Evolutionary conservation across 2,888 invertebrate species (phyloP), one percentile per base, ranked within the genome.

Genomic region (Xestia c-nigrum): DNA sequence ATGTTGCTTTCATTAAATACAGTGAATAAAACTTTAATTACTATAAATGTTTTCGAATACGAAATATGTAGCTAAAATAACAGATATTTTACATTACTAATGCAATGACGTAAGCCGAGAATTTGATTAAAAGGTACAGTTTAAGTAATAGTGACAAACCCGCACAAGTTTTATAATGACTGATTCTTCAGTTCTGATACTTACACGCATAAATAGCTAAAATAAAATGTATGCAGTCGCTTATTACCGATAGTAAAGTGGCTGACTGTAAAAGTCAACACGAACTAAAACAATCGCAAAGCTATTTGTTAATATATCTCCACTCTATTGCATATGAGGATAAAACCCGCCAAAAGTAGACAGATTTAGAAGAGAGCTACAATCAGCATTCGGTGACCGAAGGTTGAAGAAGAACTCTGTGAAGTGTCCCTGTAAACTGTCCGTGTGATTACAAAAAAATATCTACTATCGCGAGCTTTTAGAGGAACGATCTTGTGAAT

Each of bases 11-110:
- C 43, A 84, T 57, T 46, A 66, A 69, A 46, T 74, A 72, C 38
- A 69, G 43, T 74, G 31, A 71, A 55, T 66, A 57, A 66, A 75
- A 69, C 61, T 61, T 68, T 75, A 69, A 59, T n/a, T 65, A 4
- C 47, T 80, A 68, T 43, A 59, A 74, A 67, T 72, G 67, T 67
- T 76, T 72, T 72, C 76, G 57, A 80, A 83, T 85, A 84, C 76
- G 59, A 76, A 74, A 63, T 75, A 80, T 69, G 55, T 75, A 80
- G 59, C 38, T 72, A 63, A 73, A 68, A 64, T 71, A 79, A 84
- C 52, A 52, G 61, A 57, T 63, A 46, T 64, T 74, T 52, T 47
- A 68, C 63, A 80, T 80, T 65, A 67, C 52, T 83, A 68, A 78
- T 52, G 67, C 61, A 67, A 72, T 50, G 66, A 75, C 21, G 57